Evolutionary conservation across 2,888 invertebrate genomes (phyloP).

Genomic region (Mellilla xanthometata): DNA sequence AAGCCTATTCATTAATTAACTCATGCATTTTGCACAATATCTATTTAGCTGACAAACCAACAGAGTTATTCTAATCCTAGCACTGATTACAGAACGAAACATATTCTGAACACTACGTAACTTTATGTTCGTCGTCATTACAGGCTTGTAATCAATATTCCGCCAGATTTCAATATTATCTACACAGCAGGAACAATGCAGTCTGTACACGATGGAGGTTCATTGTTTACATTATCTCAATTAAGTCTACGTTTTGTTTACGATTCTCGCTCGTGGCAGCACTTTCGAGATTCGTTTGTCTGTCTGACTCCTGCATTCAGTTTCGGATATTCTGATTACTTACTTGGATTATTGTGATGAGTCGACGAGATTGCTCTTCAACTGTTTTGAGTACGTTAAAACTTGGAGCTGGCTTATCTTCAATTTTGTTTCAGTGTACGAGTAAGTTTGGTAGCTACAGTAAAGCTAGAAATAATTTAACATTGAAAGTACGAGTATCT

Average conservation of each 20-base stretch:
- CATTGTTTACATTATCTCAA: constrained; percentile 77
- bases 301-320: constrained; percentile 35
- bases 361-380: constrained; percentile 2
- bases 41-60: too few species aligned
- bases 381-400: neutral
- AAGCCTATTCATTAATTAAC: too few species aligned
- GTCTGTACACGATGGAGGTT: constrained; percentile 59
- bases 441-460: too few species aligned
- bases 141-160: constrained; percentile 15
- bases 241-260: constrained; percentile 77
- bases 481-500: too few species aligned
- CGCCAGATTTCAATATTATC: constrained; percentile 17
- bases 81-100: too few species aligned
- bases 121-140: neutral
- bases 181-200: constrained; percentile 34
- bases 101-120: neutral
- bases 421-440: neutral
- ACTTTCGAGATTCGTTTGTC: constrained; percentile 67
- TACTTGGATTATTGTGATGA: constrained; percentile 12
- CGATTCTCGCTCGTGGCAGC: constrained; percentile 54
- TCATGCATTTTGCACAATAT: too few species aligned
- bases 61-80: too few species aligned
- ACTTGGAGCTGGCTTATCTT: neutral
- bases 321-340: constrained; percentile 16
- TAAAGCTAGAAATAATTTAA: too few species aligned